phyloP scores from a whole-genome alignment of 2,113 vertebrate species.

The Cynocephalus volans region DNA sequence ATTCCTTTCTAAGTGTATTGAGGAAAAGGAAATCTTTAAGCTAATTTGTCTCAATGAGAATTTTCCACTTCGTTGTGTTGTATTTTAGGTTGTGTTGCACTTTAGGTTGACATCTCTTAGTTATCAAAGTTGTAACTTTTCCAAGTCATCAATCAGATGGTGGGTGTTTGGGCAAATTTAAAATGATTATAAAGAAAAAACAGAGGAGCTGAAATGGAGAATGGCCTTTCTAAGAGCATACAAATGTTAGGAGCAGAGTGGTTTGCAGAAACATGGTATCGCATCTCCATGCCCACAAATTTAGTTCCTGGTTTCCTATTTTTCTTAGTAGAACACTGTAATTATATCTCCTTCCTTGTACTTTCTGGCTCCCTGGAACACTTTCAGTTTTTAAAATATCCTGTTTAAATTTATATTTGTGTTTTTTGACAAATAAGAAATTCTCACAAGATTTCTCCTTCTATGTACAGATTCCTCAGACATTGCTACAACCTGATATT shows the following conservation, averaged over 20 bases:
- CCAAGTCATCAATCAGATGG: neutral
- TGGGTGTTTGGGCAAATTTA: neutral
- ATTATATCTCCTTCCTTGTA: constrained; percentile 8
- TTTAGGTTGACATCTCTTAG: constrained; percentile 4
- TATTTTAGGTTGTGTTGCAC: neutral
- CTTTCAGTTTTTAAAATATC: neutral
- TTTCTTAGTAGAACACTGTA: neutral
- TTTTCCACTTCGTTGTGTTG: neutral
- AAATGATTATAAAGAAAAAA: constrained; percentile 48
- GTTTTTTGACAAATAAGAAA: neutral
- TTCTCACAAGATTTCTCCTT: neutral
- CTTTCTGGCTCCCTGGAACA: neutral
- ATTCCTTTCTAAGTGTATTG: neutral
- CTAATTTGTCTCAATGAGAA: neutral
- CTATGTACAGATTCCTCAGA: neutral
- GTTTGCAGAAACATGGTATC: neutral
- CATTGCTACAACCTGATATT: neutral
- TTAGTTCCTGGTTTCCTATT: constrained; percentile 22
- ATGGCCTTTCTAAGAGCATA: neutral
- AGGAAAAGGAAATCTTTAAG: neutral
- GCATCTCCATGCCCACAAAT: neutral
- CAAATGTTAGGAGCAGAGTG: neutral
- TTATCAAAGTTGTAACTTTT: neutral
- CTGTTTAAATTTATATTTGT: constrained; percentile 47
- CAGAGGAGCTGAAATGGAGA: constrained; percentile 8